phyloP scores from a whole-genome alignment of 2,797 vertebrate species.

The Brotula barbata region DNA sequence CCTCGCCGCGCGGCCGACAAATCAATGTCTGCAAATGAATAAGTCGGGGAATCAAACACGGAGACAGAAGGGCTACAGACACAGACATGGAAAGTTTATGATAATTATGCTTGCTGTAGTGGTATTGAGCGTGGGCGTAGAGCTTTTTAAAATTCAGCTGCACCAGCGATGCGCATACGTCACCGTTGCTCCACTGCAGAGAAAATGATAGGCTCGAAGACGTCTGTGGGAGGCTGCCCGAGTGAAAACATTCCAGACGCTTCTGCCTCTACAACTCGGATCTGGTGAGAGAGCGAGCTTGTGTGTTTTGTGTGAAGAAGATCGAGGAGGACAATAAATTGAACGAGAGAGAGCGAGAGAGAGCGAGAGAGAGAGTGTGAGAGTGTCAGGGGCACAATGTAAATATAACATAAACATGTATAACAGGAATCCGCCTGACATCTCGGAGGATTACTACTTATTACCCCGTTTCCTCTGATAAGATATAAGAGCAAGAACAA shows the following conservation, averaged over 20 bases:
- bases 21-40: conserved; percentile 53
- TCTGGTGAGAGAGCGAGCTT: conserved; percentile 43
- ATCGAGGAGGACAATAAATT: conserved; percentile 30
- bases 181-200: conserved; percentile 82
- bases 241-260: conserved; percentile 73
- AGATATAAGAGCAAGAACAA: conserved; percentile 15
- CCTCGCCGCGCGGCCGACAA: conserved; percentile 34
- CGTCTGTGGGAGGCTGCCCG: conserved; percentile 79
- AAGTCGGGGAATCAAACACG: conserved; percentile 48
- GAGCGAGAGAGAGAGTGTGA: conserved; percentile 33
- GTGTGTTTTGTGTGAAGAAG: conserved; percentile 39
- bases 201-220: conserved; percentile 84
- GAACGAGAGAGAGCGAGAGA: conserved; percentile 44
- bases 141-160: conserved; percentile 87
- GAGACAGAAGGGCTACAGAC: conserved; percentile 60
- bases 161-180: conserved; percentile 78
- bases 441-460: conserved; percentile 32
- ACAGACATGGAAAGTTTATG: conserved; percentile 71
- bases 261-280: conserved; percentile 69
- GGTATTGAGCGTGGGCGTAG: conserved; percentile 78
- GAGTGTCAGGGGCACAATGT: conserved; percentile 39
- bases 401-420: conserved; percentile 21
- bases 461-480: conserved; percentile 31
- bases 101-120: conserved; percentile 79
- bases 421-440: conserved; percentile 25